Evolutionary conservation across 2,797 vertebrate species (phyloP), one percentile per base, ranked within the genome.

Genomic region (Artibeus lituratus): DNA sequence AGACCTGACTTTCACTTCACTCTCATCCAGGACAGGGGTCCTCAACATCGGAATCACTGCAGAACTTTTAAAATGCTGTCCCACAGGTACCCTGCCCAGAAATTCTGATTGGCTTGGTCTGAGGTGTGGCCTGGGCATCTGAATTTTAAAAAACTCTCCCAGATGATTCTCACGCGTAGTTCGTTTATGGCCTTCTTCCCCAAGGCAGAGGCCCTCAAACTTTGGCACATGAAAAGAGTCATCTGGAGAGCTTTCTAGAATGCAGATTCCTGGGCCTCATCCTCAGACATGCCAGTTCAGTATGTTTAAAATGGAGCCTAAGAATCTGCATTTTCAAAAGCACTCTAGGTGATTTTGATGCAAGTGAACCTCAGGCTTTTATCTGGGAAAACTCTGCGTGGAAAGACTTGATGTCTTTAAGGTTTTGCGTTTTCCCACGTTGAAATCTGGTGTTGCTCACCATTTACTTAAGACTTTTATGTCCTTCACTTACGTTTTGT

Each of bases 401-500:
- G 39, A 24, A 37, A 91, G 39, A 67, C 94, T 85, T 90, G 29
- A 24, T 62, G 3, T 69, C n/a, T 81, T 67, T 67, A 94, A 57
- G 59, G 39, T 24, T 72, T 2, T 94, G 22, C 24, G 8, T 73
- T 95, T 93, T 70, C 26, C 57, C 24, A 16, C 65, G n/a, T 47
- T n/a, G 24, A 88, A 51, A 86, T 14, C n/a, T 42, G 26, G 6
- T 77, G 42, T 84, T 87, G 16, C 42, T 81, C 65, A 29, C 39
- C 24, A 83, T 88, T 93, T 92, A 92, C 81, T 85, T 84, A 85
- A 73, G 47, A 76, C 21, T 74, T 90, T 92, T 47, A 44, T 86
- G 72, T 84, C 55, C 35, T 94, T 91, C 53, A 7, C 26, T 83
- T 76, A 57, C 14, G 57, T 78, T 82, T 97, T 86, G 7, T 89